Percentiles rank a stretch among this genome's conserved stretches.
These are phyloP conservation scores for Salmo trutta DNA, from an alignment of 2,797 vertebrate genomes.

Conservation along the genomic window DNA sequence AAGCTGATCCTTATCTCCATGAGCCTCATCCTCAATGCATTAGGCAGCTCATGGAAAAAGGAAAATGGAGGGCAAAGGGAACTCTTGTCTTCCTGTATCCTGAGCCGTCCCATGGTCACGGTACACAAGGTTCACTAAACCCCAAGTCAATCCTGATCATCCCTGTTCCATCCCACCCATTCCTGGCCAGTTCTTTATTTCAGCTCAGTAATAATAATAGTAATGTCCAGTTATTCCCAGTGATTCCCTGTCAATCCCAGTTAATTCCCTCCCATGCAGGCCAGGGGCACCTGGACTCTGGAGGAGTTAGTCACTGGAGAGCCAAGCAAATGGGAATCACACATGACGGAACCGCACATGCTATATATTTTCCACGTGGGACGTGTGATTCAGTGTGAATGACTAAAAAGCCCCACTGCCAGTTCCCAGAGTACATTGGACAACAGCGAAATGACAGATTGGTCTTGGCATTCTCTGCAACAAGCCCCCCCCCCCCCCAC, in stretches of 20 bases:
- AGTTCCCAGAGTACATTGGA: slow-evolving; percentile 29
- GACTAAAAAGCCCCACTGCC: slow-evolving; percentile 39
- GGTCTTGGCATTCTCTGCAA: slow-evolving; percentile 33
- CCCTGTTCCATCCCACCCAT: neutral
- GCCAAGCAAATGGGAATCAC: slow-evolving; percentile 13
- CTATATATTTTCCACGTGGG: slow-evolving; percentile 22
- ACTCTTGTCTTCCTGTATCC: slow-evolving; percentile 8
- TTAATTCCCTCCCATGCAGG: slow-evolving; percentile 8
- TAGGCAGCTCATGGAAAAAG: slow-evolving; percentile 43
- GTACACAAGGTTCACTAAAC: neutral
- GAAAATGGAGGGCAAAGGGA: neutral
- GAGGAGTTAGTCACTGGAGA: neutral
- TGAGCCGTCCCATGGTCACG: neutral
- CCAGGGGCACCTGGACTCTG: neutral
- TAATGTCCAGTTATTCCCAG: slow-evolving; percentile 12
- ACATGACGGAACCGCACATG: slow-evolving; percentile 7
- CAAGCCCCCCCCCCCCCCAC: slow-evolving; percentile 5
- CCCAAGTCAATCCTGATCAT: neutral
- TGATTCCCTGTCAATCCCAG: slow-evolving; percentile 20
- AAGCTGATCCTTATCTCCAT: slow-evolving; percentile 62
- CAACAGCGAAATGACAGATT: slow-evolving; percentile 25
- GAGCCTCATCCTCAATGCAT: slow-evolving; percentile 51
- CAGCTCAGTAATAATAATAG: no score
- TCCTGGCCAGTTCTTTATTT: neutral
- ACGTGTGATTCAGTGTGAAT: slow-evolving; percentile 22